A percentile compares a stretch with the other conserved stretches of the same genome.
phyloP scores from a whole-genome alignment of 1,140 invertebrate species.

The Ceratosolen fusciceps region DNA sequence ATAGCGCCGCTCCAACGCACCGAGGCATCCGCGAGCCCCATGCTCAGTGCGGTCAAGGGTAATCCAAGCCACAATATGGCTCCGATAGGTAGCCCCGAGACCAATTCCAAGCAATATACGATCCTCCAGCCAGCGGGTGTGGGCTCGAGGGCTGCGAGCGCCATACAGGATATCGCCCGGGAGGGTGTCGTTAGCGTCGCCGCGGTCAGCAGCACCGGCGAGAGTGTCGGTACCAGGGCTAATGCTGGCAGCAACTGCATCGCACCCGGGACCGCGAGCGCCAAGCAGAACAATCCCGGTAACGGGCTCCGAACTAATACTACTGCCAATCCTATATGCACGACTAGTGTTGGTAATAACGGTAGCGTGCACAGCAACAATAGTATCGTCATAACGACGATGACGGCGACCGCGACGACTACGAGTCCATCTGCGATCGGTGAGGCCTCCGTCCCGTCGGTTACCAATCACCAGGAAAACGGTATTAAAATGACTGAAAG shows the following conservation, averaged over 20 bases:
- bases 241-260: constrained; percentile 50
- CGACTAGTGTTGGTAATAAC: constrained; percentile 46
- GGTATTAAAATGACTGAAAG: constrained; percentile 68
- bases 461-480: constrained; percentile 65
- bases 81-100: constrained; percentile 72
- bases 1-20: constrained; percentile 55
- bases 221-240: constrained; percentile 51
- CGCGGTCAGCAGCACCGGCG: constrained; percentile 74
- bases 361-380: constrained; percentile 57
- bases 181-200: constrained; percentile 78
- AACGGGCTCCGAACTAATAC: constrained; percentile 48
- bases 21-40: constrained; percentile 48
- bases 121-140: constrained; percentile 85
- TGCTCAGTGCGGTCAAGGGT: constrained; percentile 48
- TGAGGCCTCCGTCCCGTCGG: constrained; percentile 67
- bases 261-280: constrained; percentile 52
- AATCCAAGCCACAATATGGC: constrained; percentile 38
- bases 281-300: constrained; percentile 41
- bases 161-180: constrained; percentile 81
- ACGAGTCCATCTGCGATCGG: constrained; percentile 60
- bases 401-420: constrained; percentile 63
- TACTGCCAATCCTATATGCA: constrained; percentile 40
- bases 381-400: constrained; percentile 59
- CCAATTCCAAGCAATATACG: constrained; percentile 80
- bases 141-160: constrained; percentile 82